These are phyloP conservation scores for Ylistrum balloti DNA, from an alignment of 1,140 invertebrate species.

Conservation along the genomic window DNA sequence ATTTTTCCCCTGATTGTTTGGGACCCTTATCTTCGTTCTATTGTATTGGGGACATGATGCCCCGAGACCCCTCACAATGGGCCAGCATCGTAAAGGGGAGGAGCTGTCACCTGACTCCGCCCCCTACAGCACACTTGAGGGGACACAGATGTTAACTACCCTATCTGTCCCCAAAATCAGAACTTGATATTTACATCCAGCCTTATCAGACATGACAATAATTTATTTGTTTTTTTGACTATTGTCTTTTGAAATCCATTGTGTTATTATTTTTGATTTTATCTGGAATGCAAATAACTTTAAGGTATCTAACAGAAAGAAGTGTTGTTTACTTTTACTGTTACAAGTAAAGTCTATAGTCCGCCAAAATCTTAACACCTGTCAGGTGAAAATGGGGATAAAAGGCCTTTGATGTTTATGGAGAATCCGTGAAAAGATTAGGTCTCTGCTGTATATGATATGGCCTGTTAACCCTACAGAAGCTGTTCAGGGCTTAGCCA, in stretches of 20 bases:
- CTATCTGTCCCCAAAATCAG: conserved; percentile 22
- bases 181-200: not conserved
- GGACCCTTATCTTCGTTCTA: not conserved
- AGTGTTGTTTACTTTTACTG: not conserved
- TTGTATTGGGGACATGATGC: conserved; percentile 24
- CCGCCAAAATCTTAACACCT: conserved; percentile 37
- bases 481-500: conserved; percentile 5
- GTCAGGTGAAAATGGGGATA: conserved; percentile 37
- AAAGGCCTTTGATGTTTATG: conserved; percentile 12
- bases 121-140: not conserved
- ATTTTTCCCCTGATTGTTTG: not conserved
- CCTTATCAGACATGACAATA: conserved; percentile 9
- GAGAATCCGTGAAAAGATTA: conserved; percentile 20
- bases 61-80: not conserved
- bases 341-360: not conserved
- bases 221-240: not conserved
- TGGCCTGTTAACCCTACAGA: not conserved
- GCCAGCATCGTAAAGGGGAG: not conserved
- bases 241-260: conserved; percentile 16
- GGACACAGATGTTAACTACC: conserved; percentile 14
- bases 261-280: conserved; percentile 13
- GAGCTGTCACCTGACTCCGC: conserved; percentile 15
- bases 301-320: not conserved
- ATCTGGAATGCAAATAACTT: conserved; percentile 24
- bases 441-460: not conserved